Base-by-base conservation (phyloP, 2,888 invertebrate species). In the Conistra vaccinii region DNA sequence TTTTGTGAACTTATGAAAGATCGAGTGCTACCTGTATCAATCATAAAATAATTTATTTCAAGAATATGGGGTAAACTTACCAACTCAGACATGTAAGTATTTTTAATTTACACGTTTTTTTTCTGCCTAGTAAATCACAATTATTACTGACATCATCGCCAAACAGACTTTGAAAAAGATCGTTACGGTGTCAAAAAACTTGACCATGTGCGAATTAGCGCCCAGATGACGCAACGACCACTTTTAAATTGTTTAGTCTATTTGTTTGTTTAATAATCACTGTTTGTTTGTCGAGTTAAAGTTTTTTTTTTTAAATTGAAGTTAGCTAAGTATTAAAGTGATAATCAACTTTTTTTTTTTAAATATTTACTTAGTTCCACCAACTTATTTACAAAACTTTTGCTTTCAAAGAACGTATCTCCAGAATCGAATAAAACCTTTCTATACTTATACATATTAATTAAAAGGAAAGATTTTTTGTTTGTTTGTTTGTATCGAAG, bases 151-250 rank as follows among this genome's bases (percentile, higher is more conserved):
- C 35, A 70, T 80, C 69, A 74, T 57, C 35, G 29, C 58, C 39
- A 20, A 78, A 73, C 26, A 42, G 26, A 29, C 74, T 60, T 39
- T 74, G 10, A 67, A 48, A 73, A 73, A 63, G 17, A 73, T 68
- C 73, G 68, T 73, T 79, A 57, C 5, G 20, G 29, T 58, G 60
- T 29, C 3, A 53, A 66, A 74, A 74, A 74, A 74, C 39, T 29
- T 51, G 69, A 66, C 51, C 60, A 79, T 73, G 48, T 63, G 67
- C 14, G 45, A 73, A 79, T 68, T 78, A 39, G 58, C n/a, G 53
- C 20, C 12, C 23, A 23, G 45, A 58, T 78, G 66, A 67, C 42
- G 78, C 42, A 62, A 57, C 20, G 0, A 42, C 4, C 10, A 39
- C n/a, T 29, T 48, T 39, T 39, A 48, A 68, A 55, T 48, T 67